Evolutionary conservation across 2,113 vertebrate species (phyloP), one percentile per base, ranked within the genome.

Genomic region (Micronycteris hirsuta): DNA sequence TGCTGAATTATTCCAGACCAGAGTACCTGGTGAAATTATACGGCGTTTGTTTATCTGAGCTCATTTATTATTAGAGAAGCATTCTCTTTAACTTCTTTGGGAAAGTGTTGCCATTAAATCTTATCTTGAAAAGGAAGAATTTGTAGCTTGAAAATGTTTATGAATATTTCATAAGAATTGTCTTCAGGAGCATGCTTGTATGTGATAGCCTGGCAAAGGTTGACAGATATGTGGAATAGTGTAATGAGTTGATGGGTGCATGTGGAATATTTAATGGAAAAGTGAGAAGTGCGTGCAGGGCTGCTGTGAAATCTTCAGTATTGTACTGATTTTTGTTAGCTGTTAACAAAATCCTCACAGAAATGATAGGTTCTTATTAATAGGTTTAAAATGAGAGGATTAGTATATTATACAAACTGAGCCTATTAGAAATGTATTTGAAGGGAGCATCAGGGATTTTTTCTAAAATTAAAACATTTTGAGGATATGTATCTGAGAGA

Each of bases 61-160:
- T 92, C 20, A 0, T 93, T 93, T 93, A 63, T 91, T 97, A 80
- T 63, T 52, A 86, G 58, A 74, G 45, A 86, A 91, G 78, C 87
- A 36, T 95, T 94, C 93, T 95, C 92, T 90, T 89, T 96, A 95
- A 90, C 80, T 96, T 96, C 38, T 96, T 70, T 0, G 1, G 86
- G 36, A 71, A 86, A 96, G 26, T 89, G 38, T 77, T 85, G 67
- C 54, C 93, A 52, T 82, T 97, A 92, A 96, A 93, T 96, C 84
- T 96, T 94, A 84, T 95, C 70, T 96, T 94, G 76, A 93, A 97
- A 86, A 56, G 95, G 89, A 94, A 95, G 65, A 89, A 96, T 94
- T 90, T 97, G 82, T 89, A 85, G 85, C 89, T 88, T 89, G 76
- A 91, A 97, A 97, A 93, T 58, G 87, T 84, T 91, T 87, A 92